phyloP scores from a whole-genome alignment of 2,888 invertebrate genomes.

The Nomada fucata region DNA sequence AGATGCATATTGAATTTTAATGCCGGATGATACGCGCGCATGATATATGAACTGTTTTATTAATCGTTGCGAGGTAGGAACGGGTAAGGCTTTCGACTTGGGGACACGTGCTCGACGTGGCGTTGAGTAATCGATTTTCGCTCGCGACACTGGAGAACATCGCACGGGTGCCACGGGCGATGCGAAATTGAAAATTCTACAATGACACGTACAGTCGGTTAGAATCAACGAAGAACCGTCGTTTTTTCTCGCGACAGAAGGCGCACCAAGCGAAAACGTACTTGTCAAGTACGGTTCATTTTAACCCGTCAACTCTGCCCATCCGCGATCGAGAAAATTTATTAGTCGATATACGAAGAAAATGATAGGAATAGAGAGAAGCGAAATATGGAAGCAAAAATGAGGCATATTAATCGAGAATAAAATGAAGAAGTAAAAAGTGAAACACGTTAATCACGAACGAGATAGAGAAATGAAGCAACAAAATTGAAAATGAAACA shows the following conservation, averaged over 20 bases:
- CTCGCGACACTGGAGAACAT: conserved; percentile 50
- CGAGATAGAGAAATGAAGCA: no score
- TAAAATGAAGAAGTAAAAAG: no score
- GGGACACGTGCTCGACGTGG: background rate
- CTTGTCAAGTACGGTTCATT: no score
- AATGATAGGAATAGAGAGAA: no score
- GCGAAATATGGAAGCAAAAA: no score
- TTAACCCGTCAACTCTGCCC: no score
- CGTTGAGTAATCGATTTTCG: conserved; percentile 59
- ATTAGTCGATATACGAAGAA: no score
- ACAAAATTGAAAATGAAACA: no score
- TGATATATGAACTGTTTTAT: background rate
- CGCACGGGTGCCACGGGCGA: conserved; percentile 62
- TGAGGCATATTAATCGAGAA: no score
- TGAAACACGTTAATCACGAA: no score
- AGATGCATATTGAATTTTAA: no score
- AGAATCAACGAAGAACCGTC: conserved; percentile 55
- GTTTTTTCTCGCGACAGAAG: conserved; percentile 66
- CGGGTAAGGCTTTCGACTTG: background rate
- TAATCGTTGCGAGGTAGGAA: background rate
- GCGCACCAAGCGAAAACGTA: conserved; percentile 67
- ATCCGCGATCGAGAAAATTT: no score
- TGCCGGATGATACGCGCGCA: background rate
- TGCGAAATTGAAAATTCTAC: conserved; percentile 78
- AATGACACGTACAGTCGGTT: conserved; percentile 75